Evolutionary conservation across 2,797 vertebrate species (phyloP).

Genomic region (Halcyon leucocephala): DNA sequence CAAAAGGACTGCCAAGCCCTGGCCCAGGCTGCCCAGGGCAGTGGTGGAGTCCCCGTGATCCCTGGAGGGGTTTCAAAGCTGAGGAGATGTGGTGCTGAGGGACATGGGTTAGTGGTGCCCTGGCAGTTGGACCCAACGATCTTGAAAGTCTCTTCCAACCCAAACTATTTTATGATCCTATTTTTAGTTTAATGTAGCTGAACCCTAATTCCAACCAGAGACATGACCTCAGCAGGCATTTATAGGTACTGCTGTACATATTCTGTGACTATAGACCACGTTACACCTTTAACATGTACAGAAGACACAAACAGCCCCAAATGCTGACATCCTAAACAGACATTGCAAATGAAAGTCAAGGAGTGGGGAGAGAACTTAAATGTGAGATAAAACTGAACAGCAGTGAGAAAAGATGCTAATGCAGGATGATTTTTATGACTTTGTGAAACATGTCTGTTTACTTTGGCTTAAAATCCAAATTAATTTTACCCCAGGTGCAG

Average conservation of each 20-base stretch:
- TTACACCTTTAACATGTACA: not conserved
- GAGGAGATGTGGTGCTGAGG: not conserved
- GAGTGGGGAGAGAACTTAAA: accelerated
- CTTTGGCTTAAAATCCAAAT: not conserved
- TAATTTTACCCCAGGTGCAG: not conserved
- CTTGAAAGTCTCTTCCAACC: not conserved
- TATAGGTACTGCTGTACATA: not conserved
- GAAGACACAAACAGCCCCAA: not conserved
- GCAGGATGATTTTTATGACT: not conserved
- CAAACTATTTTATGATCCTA: not conserved
- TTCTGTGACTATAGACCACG: not conserved
- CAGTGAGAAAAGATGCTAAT: not conserved
- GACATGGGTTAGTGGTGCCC: not conserved
- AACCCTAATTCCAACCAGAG: not conserved
- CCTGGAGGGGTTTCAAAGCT: not conserved
- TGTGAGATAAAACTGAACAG: not conserved
- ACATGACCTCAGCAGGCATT: not conserved
- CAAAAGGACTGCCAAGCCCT: not conserved
- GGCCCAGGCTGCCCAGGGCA: too few relatives aligned
- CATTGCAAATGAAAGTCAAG: not conserved
- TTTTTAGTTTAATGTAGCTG: not conserved
- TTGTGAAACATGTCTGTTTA: not conserved
- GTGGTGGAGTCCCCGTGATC: not conserved
- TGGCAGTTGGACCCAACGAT: not conserved
- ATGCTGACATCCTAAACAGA: not conserved